Conservation (phyloP, 2,797 vertebrate species). For the Tachyglossus aculeatus region DNA sequence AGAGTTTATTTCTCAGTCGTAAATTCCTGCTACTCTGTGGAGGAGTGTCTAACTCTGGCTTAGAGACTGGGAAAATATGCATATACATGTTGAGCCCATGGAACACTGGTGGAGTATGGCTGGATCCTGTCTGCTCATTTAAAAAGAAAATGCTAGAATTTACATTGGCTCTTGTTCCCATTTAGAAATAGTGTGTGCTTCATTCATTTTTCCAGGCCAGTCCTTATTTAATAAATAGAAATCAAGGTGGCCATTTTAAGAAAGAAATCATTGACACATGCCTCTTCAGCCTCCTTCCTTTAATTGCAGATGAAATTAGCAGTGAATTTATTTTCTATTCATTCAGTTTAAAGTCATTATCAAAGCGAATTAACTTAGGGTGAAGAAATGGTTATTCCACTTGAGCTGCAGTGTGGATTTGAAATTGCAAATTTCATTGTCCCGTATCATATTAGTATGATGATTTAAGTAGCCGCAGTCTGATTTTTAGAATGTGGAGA, state of each 20-base stretch:
- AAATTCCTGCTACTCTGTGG: neutral
- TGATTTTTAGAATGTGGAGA: neutral
- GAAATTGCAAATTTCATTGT: no score
- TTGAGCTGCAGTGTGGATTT: no score
- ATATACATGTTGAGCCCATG: neutral
- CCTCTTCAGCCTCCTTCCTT: conserved; percentile 2
- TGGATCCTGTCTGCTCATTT: neutral
- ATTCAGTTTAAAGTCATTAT: no score
- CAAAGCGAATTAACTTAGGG: no score
- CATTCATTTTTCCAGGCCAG: conserved; percentile 26
- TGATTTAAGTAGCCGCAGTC: neutral
- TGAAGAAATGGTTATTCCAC: no score
- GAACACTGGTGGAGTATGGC: neutral
- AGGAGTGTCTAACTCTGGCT: neutral
- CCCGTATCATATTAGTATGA: neutral
- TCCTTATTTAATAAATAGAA: conserved; percentile 20
- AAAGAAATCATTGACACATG: conserved; percentile 4
- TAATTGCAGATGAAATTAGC: neutral
- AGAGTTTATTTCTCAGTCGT: neutral
- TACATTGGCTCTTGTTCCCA: neutral
- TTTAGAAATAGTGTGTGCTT: neutral
- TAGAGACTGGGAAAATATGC: neutral
- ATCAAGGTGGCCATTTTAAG: conserved; percentile 16
- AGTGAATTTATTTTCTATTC: conserved; percentile 9
- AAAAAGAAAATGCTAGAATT: neutral